Conservation (phyloP, 2,797 vertebrate species). For the Phalloptychus januarius region DNA sequence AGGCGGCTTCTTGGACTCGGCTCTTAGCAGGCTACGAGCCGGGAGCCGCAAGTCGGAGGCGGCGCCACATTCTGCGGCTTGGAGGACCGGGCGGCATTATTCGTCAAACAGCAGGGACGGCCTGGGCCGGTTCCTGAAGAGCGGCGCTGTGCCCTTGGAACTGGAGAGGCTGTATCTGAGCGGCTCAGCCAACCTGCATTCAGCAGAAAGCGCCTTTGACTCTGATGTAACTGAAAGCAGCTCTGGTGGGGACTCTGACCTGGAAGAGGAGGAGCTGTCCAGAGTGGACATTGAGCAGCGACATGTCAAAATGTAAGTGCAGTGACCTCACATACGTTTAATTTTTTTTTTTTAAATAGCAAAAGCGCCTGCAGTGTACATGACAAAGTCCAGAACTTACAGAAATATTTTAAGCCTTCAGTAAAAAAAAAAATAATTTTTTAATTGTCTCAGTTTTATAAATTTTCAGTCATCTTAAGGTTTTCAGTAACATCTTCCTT, state of each 20-base stretch:
- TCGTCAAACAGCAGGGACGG: slow-evolving; percentile 87
- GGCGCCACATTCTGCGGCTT: slow-evolving; percentile 52
- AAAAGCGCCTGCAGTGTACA: background rate
- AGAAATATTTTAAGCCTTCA: background rate
- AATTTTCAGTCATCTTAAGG: background rate
- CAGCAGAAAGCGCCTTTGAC: slow-evolving; percentile 92
- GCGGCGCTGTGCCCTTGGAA: slow-evolving; percentile 87
- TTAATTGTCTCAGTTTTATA: background rate
- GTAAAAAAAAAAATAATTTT: no score
- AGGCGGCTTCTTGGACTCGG: slow-evolving; percentile 91
- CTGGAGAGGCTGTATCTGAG: slow-evolving; percentile 92
- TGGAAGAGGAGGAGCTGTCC: slow-evolving; percentile 93
- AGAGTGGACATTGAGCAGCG: slow-evolving; percentile 90
- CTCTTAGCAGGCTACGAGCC: slow-evolving; percentile 83
- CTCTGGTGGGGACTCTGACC: slow-evolving; percentile 95
- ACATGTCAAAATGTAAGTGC: slow-evolving; percentile 94
- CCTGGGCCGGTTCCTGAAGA: slow-evolving; percentile 88
- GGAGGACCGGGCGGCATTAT: slow-evolving; percentile 83
- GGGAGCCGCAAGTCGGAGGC: slow-evolving; percentile 77
- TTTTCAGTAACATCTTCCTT: background rate
- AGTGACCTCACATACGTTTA: background rate
- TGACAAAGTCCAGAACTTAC: background rate
- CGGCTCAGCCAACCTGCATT: slow-evolving; percentile 88
- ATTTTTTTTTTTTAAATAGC: background rate
- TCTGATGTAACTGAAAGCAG: slow-evolving; percentile 98